Base-by-base conservation (phyloP, 2,113 vertebrate genomes). In the Craseonycteris thonglongyai region DNA sequence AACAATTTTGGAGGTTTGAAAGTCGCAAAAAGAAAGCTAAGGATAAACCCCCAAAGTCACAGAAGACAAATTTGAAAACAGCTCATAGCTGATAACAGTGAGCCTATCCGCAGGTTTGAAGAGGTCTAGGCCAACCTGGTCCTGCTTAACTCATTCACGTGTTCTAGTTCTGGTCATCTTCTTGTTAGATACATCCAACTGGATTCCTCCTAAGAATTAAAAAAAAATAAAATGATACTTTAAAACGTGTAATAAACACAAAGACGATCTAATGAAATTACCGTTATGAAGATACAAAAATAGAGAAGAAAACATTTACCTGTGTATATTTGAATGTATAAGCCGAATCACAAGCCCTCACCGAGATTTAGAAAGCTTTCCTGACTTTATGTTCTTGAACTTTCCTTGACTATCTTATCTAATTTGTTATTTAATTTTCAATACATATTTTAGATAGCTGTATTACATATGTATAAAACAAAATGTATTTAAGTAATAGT, bases 1-100 rank as follows among this genome's bases (percentile, higher is more conserved):
- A 97, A 98, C 96, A 87, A 45, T 96, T 97, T 93, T 58, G 61
- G 80, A 96, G 95, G 69, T 69, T 96, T 96, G 81, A 69, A 92
- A 90, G 78, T 78, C 90, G 51, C 71, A 68, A 72, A 95, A 81
- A 74, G 71, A 95, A 90, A 91, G 95, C 59, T 38, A 83, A 96
- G 80, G 92, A 38, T 54, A 96, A 96, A 78, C 66, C 66, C 42
- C 71, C 30, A 47, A 63, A 93, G 49, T 93, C 65, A 66, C 76
- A 85, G 76, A 56, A 74, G 76, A 85, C 80, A 80, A n/a, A 78
- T 72, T 74, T 87, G 79, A 75, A 95, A 93, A 87, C 7, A 75
- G 21, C 45, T 42, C 3, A 1, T 49, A 3, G 30, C 16, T 51
- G 58, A 68, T 16, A 35, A 92, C 54, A 24, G 0, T 2, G 26